A percentile compares a stretch with the other conserved stretches of the same genome.
Conservation (phyloP, 2,888 invertebrate species). For the Xanthia togata region DNA sequence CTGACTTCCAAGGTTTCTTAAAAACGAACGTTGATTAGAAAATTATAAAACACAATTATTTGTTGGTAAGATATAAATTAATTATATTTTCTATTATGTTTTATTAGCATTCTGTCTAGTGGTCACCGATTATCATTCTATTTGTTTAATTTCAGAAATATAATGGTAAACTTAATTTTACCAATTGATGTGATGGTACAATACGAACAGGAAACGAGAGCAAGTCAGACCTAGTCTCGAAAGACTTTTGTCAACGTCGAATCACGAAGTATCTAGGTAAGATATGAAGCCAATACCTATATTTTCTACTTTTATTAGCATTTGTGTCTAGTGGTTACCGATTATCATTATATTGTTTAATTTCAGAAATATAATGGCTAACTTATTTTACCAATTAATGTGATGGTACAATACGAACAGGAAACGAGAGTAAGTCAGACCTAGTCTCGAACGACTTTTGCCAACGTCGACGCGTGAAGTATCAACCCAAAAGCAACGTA, state of each 20-base stretch:
- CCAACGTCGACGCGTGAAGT: not conserved
- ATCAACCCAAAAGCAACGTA: not conserved
- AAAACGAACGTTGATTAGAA: no score
- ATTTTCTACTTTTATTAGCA: not conserved
- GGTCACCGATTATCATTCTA: conserved; percentile 5
- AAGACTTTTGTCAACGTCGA: not conserved
- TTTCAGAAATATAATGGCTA: not conserved
- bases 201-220: not conserved
- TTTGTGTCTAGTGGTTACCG: not conserved
- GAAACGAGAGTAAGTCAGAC: not conserved
- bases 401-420: not conserved
- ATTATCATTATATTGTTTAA: not conserved
- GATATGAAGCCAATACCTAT: not conserved
- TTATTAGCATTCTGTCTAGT: conserved; percentile 4
- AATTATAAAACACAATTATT: no score
- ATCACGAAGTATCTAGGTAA: not conserved
- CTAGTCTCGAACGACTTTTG: not conserved
- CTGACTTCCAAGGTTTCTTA: no score
- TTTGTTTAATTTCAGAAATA: conserved; percentile 6
- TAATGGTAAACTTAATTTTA: conserved; percentile 6
- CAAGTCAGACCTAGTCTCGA: not conserved
- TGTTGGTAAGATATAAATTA: no score
- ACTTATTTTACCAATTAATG: not conserved
- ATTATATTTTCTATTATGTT: not conserved
- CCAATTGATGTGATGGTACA: conserved; percentile 4